These are phyloP conservation scores for Kuschelorhynchus macadamiae DNA, from an alignment of 2,888 invertebrate species.

Conservation along the genomic window DNA sequence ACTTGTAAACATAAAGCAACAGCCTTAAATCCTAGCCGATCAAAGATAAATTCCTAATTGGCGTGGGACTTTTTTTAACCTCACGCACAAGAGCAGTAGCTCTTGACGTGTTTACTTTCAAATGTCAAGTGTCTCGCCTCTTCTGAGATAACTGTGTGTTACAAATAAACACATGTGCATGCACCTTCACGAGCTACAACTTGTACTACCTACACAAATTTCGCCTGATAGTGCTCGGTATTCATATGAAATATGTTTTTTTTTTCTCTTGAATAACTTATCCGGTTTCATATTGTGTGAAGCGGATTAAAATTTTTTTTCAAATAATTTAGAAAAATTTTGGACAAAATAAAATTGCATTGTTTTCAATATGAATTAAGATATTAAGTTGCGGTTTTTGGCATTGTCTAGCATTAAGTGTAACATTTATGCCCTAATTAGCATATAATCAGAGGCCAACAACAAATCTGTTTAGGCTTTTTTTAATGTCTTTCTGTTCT, in stretches of 20 bases:
- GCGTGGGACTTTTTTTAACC: constrained; percentile 35
- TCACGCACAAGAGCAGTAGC: constrained; percentile 34
- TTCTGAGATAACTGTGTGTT: constrained; percentile 27
- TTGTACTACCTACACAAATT: not conserved
- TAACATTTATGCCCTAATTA: no score
- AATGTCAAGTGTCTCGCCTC: constrained; percentile 34
- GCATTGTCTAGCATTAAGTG: no score
- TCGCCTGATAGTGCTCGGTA: not conserved
- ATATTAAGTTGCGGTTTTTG: no score
- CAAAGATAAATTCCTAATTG: constrained; percentile 32
- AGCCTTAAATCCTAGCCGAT: constrained; percentile 24
- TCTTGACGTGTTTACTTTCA: constrained; percentile 39
- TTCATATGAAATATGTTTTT: not conserved
- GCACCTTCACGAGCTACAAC: constrained; percentile 26
- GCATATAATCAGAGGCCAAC: no score
- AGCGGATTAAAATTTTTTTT: no score
- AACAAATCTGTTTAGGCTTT: no score
- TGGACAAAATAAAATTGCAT: no score
- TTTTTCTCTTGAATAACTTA: not conserved
- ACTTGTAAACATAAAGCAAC: not conserved
- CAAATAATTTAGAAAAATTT: no score
- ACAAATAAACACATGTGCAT: constrained; percentile 34
- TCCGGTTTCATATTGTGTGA: no score
- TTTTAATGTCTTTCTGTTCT: no score
- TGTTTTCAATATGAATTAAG: no score